phyloP scores from a whole-genome alignment of 2,888 invertebrate species.

The Theodoxus fluviatilis region DNA sequence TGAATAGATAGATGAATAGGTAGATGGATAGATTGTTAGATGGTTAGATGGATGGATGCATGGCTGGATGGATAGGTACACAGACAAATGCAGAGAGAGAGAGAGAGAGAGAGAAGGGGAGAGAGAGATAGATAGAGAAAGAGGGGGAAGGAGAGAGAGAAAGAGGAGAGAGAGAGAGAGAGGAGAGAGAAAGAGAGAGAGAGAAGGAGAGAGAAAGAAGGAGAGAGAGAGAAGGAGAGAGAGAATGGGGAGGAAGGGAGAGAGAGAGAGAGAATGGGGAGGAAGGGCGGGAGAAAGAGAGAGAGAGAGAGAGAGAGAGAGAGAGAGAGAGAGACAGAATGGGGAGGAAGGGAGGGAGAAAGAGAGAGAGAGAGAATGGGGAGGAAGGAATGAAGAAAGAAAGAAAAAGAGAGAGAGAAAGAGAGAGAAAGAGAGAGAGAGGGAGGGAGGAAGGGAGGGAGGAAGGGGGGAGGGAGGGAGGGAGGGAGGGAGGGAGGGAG shows the following conservation, averaged over 20 bases:
- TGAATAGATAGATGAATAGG: no score
- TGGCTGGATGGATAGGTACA: neutral
- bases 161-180: neutral
- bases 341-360: neutral
- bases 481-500: no score
- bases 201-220: neutral
- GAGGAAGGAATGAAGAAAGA: neutral
- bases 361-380: neutral
- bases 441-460: no score
- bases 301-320: neutral
- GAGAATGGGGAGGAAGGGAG: neutral
- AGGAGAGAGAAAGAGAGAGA: neutral
- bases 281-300: no score
- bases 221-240: neutral
- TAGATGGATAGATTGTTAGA: no score
- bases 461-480: no score
- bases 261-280: no score
- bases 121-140: neutral
- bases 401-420: neutral
- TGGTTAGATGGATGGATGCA: no score
- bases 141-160: neutral
- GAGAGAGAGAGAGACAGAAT: neutral
- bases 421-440: neutral
- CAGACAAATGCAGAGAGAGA: neutral
- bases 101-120: neutral